Conservation (phyloP, 2,888 invertebrate species). For the Agelastica alni region DNA sequence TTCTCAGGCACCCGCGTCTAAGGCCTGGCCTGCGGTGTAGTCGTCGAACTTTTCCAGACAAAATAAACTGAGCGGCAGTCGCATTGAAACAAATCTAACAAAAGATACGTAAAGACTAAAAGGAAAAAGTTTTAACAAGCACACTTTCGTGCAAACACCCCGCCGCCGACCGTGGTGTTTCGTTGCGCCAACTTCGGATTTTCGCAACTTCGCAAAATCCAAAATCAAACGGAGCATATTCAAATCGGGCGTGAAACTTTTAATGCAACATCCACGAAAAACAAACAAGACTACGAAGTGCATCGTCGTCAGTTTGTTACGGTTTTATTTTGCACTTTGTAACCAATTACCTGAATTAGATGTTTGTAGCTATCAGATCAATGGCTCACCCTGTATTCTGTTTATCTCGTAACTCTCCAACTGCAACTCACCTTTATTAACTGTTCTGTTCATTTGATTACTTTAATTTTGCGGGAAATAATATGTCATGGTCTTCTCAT, state of each 20-base stretch:
- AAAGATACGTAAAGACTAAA: constrained; percentile 29
- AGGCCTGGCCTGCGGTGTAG: neutral
- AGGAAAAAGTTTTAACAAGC: constrained; percentile 35
- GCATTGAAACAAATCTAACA: constrained; percentile 24
- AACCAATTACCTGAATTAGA: too few relatives aligned
- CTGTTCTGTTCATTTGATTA: too few relatives aligned
- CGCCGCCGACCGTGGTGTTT: constrained; percentile 4
- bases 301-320: neutral
- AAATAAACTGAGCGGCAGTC: constrained; percentile 5
- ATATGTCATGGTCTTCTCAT: too few relatives aligned
- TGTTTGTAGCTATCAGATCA: too few relatives aligned
- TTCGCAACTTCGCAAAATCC: constrained; percentile 6
- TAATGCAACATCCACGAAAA: neutral
- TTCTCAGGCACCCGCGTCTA: neutral
- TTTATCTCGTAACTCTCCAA: too few relatives aligned
- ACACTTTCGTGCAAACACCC: constrained; percentile 21
- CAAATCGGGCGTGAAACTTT: constrained; percentile 7
- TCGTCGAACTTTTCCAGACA: constrained; percentile 2
- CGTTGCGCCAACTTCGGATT: constrained; percentile 7
- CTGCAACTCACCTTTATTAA: too few relatives aligned
- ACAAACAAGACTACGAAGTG: constrained; percentile 1
- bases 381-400: too few relatives aligned
- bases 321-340: too few relatives aligned
- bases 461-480: too few relatives aligned
- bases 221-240: constrained; percentile 7